These are phyloP conservation scores for Pagetopsis macropterus DNA, from an alignment of 2,797 vertebrate genomes.

Conservation along the genomic window DNA sequence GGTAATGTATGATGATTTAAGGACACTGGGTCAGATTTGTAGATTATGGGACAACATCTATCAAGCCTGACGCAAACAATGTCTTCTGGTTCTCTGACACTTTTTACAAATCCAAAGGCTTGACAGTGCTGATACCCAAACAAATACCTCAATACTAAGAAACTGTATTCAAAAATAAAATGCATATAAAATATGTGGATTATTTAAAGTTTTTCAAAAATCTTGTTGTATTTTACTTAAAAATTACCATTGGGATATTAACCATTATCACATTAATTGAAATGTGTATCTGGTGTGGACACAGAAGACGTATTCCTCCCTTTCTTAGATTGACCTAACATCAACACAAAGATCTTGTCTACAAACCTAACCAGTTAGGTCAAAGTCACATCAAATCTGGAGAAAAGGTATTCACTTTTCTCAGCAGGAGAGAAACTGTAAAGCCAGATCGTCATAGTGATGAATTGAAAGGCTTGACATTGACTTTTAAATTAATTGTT, in stretches of 20 bases:
- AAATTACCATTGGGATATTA: conserved; percentile 32
- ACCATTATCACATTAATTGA: conserved; percentile 30
- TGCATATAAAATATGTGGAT: conserved; percentile 77
- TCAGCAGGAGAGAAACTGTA: conserved; percentile 34
- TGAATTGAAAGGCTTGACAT: conserved; percentile 20
- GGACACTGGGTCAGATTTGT: conserved; percentile 71
- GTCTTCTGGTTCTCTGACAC: conserved; percentile 41
- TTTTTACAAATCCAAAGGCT: conserved; percentile 41
- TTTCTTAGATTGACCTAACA: conserved; percentile 12
- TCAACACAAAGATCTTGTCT: conserved; percentile 26
- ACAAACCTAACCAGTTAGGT: conserved; percentile 15
- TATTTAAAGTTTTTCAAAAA: conserved; percentile 74
- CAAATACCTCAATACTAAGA: conserved; percentile 56
- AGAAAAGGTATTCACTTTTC: conserved; percentile 13
- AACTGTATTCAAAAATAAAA: conserved; percentile 72
- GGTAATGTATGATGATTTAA: conserved; percentile 68
- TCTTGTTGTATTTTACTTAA: conserved; percentile 36
- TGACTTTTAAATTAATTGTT: conserved; percentile 17
- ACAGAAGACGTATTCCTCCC: conserved; percentile 18
- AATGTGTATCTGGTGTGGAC: conserved; percentile 31
- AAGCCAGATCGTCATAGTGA: conserved; percentile 23
- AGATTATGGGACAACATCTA: conserved; percentile 50
- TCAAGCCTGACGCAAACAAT: conserved; percentile 47
- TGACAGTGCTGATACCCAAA: conserved; percentile 37
- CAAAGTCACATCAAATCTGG: conserved; percentile 15